These are phyloP conservation scores for Panthera tigris DNA, from an alignment of 2,113 vertebrate genomes.

Conservation along the genomic window DNA sequence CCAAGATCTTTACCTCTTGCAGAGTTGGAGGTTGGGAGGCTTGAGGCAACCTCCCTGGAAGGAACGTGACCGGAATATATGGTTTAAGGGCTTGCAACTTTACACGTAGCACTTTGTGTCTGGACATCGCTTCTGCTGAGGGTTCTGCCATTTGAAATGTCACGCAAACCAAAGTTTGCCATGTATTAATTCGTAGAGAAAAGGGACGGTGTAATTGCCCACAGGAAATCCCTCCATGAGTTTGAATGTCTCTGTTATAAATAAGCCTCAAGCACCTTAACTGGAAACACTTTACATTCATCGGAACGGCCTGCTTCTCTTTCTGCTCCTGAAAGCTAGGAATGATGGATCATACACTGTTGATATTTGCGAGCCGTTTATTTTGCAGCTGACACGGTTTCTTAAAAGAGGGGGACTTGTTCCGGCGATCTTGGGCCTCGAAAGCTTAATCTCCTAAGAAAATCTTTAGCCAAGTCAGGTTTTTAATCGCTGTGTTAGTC, in stretches of 20 bases:
- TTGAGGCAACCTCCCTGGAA: not conserved
- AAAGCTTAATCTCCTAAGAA: constrained; percentile 70
- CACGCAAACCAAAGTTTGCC: constrained; percentile 20
- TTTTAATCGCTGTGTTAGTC: constrained; percentile 82
- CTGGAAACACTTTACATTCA: not conserved
- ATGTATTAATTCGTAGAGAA: constrained; percentile 43
- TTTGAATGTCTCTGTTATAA: constrained; percentile 44
- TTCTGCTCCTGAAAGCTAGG: not conserved
- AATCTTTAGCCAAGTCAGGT: constrained; percentile 79
- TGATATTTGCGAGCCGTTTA: constrained; percentile 33
- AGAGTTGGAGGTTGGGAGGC: accelerated
- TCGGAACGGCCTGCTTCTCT: not conserved
- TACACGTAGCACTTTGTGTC: not conserved
- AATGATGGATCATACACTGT: not conserved
- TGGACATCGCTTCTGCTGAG: not conserved
- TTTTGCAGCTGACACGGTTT: not conserved
- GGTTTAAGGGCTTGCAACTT: not conserved
- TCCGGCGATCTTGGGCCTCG: constrained; percentile 53
- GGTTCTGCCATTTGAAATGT: constrained; percentile 38
- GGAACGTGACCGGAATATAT: accelerated
- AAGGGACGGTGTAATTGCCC: not conserved
- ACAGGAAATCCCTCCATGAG: not conserved
- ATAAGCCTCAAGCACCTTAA: not conserved
- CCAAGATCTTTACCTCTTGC: not conserved
- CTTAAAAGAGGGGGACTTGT: constrained; percentile 37